Evolutionary conservation across 2,888 invertebrate species (phyloP).

Genomic region (Drosophila nr. perissopoda): DNA sequence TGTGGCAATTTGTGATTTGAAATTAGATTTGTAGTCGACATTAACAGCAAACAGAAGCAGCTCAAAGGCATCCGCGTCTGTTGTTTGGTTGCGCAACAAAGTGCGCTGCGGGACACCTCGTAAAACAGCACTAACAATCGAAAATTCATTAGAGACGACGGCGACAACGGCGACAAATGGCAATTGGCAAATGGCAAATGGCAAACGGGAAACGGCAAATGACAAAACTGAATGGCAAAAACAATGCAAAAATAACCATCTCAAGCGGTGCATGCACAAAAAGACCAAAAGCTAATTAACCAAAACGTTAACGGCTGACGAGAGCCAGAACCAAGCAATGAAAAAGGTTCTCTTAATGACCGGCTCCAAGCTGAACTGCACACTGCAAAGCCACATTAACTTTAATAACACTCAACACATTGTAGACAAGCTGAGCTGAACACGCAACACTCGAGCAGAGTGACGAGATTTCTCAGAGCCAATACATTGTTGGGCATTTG

Average conservation of each 20-base stretch:
- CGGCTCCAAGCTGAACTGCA: slow-evolving; percentile 12
- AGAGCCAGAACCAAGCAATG: slow-evolving; percentile 55
- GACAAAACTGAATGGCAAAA: slow-evolving; percentile 14
- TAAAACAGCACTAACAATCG: slow-evolving; percentile 75
- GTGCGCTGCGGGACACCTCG: slow-evolving; percentile 75
- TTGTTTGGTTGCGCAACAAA: slow-evolving; percentile 67
- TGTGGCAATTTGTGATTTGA: slow-evolving; percentile 78
- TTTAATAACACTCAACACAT: slow-evolving; percentile 51
- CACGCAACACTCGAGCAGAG: slow-evolving; percentile 12
- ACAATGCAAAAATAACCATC: slow-evolving; percentile 42
- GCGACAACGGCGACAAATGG: slow-evolving; percentile 29
- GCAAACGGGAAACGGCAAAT: slow-evolving; percentile 20
- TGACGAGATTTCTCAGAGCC: background rate
- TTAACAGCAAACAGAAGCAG: slow-evolving; percentile 48
- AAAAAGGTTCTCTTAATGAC: slow-evolving; percentile 64
- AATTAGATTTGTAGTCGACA: slow-evolving; percentile 70
- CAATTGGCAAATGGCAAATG: slow-evolving; percentile 36
- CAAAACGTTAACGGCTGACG: slow-evolving; percentile 69
- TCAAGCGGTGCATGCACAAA: slow-evolving; percentile 65
- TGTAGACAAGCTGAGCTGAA: slow-evolving; percentile 32
- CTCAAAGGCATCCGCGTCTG: slow-evolving; percentile 10
- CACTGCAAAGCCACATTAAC: slow-evolving; percentile 21
- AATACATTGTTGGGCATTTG: slow-evolving; percentile 7
- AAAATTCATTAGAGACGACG: slow-evolving; percentile 70
- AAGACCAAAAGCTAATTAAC: slow-evolving; percentile 75